Conservation (phyloP, 2,888 invertebrate species). For the Cyaniris semiargus region DNA sequence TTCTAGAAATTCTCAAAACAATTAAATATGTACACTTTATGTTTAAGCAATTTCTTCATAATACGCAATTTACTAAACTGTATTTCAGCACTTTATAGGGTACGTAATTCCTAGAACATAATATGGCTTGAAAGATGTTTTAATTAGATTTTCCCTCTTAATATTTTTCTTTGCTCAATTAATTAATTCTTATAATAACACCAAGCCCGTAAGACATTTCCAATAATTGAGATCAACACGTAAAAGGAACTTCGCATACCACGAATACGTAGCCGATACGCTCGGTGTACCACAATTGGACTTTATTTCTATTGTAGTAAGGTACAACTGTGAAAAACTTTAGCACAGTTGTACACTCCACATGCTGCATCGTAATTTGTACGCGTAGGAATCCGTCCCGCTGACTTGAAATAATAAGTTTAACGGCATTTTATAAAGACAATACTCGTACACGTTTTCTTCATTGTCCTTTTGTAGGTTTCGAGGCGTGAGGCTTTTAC, state of each 20-base stretch:
- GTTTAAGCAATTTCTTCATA: too few relatives aligned
- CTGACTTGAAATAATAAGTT: conserved; percentile 37
- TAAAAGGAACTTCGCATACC: neutral
- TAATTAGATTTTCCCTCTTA: neutral
- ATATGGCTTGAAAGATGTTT: too few relatives aligned
- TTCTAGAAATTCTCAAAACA: too few relatives aligned
- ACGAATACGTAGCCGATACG: neutral
- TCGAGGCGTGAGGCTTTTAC: neutral
- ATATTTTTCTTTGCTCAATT: neutral
- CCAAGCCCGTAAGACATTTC: neutral
- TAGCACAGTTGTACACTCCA: conserved; percentile 49
- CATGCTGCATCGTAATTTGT: conserved; percentile 66
- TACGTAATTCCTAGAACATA: too few relatives aligned
- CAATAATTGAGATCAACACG: neutral
- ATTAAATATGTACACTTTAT: too few relatives aligned
- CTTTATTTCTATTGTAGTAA: conserved; percentile 18
- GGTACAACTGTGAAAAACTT: neutral
- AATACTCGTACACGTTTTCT: neutral
- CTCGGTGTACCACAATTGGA: neutral
- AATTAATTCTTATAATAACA: neutral
- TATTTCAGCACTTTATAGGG: too few relatives aligned
- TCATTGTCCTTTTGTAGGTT: neutral
- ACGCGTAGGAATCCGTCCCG: conserved; percentile 59
- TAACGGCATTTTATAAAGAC: conserved; percentile 14
- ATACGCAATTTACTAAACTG: too few relatives aligned